Evolutionary conservation across 2,797 vertebrate genomes (phyloP), one percentile per base, ranked within the genome.

Genomic region (Oophaga sylvatica): DNA sequence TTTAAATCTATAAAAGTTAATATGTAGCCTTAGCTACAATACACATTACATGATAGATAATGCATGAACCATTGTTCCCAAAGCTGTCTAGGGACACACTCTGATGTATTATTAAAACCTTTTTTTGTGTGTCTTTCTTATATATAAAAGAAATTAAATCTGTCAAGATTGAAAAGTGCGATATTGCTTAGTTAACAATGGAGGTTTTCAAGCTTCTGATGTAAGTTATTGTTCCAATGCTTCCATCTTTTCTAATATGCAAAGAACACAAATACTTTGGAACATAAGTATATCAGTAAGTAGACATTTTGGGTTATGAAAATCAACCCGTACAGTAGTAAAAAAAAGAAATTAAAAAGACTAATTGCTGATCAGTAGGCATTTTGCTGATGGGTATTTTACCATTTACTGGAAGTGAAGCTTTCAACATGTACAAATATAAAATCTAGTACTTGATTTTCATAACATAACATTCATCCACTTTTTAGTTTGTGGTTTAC

Each of bases 61-160:
- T 82, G 80, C 31, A 82, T 68, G 65, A 82, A 63, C n/a, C 78
- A 80, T 48, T 82, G 45, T 68, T 82, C 26, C 63, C 63, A 68
- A n/a, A 31, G 26, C 63, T 82, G 26, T 82, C 80, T 70, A 82
- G 56, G 60, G 80, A 82, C 63, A 82, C 12, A 68, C 45, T 68
- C 41, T 53, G 63, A 68, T 82, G 67, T 70, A 68, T 68, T 53
- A 57, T 82, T 68, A 70, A 68, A 68, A 68, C 6, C n/a, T 56
- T 81, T 82, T 82, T 48, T 82, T 29, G 17, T 80, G 78, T 53
- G 78, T 53, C 29, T 80, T 41, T 80, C 80, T 57, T 31, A 82
- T 31, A 82, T 82, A 56, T 82, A 68, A 22, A 68, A 56, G 29
- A 68, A 8, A 68, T 70, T 16, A 82, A 70, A 45, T 20, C n/a